Percentiles rank a stretch among this genome's conserved stretches.
These are phyloP conservation scores for Bibio marci DNA, from an alignment of 2,888 invertebrate genomes.

Conservation along the genomic window DNA sequence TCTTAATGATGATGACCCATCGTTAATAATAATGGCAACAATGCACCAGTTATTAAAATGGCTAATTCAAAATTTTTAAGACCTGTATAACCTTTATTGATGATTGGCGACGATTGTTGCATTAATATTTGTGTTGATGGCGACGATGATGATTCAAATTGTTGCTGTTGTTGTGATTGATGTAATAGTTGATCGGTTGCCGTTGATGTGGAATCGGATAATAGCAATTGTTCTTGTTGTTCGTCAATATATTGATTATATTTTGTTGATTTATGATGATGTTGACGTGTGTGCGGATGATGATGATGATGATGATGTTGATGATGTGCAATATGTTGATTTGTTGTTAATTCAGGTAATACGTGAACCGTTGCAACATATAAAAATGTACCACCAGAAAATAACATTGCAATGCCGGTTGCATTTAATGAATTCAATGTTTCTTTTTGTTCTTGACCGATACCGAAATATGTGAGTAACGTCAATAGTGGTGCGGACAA, in stretches of 20 bases:
- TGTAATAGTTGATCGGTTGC: neutral
- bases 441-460: slow-evolving; percentile 86
- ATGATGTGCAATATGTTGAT: slow-evolving; percentile 16
- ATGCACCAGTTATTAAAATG: slow-evolving; percentile 69
- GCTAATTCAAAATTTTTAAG: slow-evolving; percentile 64
- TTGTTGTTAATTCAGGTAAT: slow-evolving; percentile 74
- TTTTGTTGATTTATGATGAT: slow-evolving; percentile 8
- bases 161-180: slow-evolving; percentile 16
- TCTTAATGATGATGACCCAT: slow-evolving; percentile 74
- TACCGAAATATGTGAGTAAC: slow-evolving; percentile 79
- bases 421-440: slow-evolving; percentile 76
- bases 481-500: slow-evolving; percentile 82
- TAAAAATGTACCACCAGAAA: slow-evolving; percentile 96
- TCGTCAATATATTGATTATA: no score
- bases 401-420: slow-evolving; percentile 94
- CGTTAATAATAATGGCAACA: slow-evolving; percentile 78
- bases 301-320: slow-evolving; percentile 21
- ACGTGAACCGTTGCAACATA: slow-evolving; percentile 99
- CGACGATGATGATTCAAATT: slow-evolving; percentile 2
- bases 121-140: slow-evolving; percentile 10
- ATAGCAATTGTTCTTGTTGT: slow-evolving; percentile 12
- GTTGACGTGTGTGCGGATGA: slow-evolving; percentile 23
- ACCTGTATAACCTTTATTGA: slow-evolving; percentile 24
- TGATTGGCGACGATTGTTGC: slow-evolving; percentile 17
- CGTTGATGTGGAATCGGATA: slow-evolving; percentile 20